Evolutionary conservation across 1,140 invertebrate genomes (phyloP).

Genomic region (Drosophila ercepeae): DNA sequence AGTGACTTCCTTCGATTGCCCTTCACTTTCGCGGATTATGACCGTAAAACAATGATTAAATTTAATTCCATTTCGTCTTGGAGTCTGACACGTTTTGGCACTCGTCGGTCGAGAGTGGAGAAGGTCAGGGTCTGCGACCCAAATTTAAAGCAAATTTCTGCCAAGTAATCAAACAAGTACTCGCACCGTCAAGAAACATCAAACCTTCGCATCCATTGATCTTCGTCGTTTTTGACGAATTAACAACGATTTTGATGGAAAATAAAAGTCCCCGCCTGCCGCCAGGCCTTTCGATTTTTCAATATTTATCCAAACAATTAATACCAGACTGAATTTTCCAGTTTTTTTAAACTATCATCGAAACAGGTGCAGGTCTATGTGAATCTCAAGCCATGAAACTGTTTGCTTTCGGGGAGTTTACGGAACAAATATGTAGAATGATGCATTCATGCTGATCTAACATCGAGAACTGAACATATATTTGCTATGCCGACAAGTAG

Average conservation of each 20-base stretch:
- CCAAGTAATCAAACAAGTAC: slow-evolving; percentile 28
- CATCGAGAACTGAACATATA: slow-evolving; percentile 29
- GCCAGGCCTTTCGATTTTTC: neutral
- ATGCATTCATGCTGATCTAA: slow-evolving; percentile 26
- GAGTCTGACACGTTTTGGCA: slow-evolving; percentile 25
- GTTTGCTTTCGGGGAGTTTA: slow-evolving; percentile 24
- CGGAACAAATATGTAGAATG: slow-evolving; percentile 25
- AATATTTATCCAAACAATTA: slow-evolving; percentile 2
- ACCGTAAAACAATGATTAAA: slow-evolving; percentile 43
- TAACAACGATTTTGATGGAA: slow-evolving; percentile 5
- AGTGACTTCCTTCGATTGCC: slow-evolving; percentile 40
- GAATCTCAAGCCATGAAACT: slow-evolving; percentile 22
- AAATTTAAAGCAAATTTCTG: slow-evolving; percentile 10
- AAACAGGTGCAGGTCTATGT: slow-evolving; percentile 2
- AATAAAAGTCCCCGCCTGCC: neutral
- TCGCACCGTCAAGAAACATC: neutral
- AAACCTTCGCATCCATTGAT: slow-evolving; percentile 21
- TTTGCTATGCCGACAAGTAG: slow-evolving; percentile 12
- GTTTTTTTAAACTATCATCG: neutral
- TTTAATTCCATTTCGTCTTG: slow-evolving; percentile 37
- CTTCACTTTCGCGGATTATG: slow-evolving; percentile 38
- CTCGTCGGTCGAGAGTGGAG: no score
- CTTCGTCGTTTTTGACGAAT: slow-evolving; percentile 24
- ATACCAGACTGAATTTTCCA: neutral
- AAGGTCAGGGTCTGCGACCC: slow-evolving; percentile 32